Base-by-base conservation (phyloP, 92 coral and sea anemone species). In the Pocillopora meandrina region DNA sequence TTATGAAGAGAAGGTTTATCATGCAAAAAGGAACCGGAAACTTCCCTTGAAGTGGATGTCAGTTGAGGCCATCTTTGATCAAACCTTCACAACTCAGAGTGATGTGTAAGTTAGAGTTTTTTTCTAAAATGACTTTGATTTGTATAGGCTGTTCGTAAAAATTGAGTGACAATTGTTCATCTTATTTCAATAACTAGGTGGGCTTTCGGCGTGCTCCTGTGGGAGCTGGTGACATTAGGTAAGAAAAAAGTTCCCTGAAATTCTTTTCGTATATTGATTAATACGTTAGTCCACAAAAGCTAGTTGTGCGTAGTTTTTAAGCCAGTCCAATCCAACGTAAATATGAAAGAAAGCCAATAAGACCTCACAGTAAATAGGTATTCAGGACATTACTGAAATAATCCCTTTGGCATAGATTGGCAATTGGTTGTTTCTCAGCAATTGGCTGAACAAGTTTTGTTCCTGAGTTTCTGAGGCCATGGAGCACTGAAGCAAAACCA, bases 31-130 rank as follows among this genome's bases (percentile, higher is more conserved):
- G 19, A 87, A 69, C 86, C 84, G 97, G 49, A 92, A 80, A 71
- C 92, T 93, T 5, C 97, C 97, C 1, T 57, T 93, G 42, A 93
- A 93, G 63, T 93, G 97, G 97, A 93, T 93, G 97, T 92, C 95
- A 13, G 80, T 90, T 26, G 97, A 93, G 75, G 97, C 97, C 82
- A 93, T 93, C 71, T 93, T 93, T 81, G 95, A 93, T 71, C 97
- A 93, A 72, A 87, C 80, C 2, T 93, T 93, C 61, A 93, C 97
- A 49, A 12, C 80, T 0, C 90, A 93, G 75, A 93, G 97, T 49
- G 97, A 93, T 13, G 97, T 93, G 95, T 93, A 56, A 91, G 95
- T 85, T 35, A 10, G 34, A 12, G 14, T 8, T 33, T 2, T 56
- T 12, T 56, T 12, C 36, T n/a, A 56, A 35, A 35, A 26, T 57